Evolutionary conservation across 1,140 invertebrate species (phyloP).

Genomic region (Xylocopa sonorina): DNA sequence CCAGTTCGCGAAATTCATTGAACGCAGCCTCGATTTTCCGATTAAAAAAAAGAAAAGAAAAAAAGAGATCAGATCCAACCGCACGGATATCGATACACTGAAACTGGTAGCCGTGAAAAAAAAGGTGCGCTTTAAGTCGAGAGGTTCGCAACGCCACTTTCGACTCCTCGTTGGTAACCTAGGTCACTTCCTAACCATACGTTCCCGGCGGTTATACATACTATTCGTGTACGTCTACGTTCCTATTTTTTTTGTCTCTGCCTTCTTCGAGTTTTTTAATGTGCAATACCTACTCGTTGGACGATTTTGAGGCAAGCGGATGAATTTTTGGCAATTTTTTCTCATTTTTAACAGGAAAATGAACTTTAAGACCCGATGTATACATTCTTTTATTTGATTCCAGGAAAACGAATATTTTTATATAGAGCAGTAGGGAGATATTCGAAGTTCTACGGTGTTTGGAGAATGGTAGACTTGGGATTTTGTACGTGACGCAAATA

Average conservation of each 20-base stretch:
- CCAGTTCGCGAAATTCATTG: conserved; percentile 27
- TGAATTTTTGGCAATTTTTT: neutral
- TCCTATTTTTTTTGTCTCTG: conserved; percentile 37
- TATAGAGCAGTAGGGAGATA: no score
- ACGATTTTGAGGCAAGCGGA: neutral
- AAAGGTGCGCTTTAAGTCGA: neutral
- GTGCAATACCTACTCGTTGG: conserved; percentile 27
- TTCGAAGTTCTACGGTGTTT: no score
- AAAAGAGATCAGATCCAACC: neutral
- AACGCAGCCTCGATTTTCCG: neutral
- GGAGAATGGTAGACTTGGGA: no score
- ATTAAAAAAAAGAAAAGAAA: no score
- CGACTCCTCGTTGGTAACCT: neutral
- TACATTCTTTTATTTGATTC: no score
- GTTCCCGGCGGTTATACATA: conserved; percentile 39
- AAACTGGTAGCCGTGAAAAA: conserved; percentile 22
- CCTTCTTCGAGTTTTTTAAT: conserved; percentile 24
- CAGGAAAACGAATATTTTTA: no score
- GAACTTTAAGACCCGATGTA: no score
- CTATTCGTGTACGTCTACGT: conserved; percentile 44
- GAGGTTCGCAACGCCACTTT: conserved; percentile 11
- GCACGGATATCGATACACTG: neutral
- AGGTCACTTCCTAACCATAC: conserved; percentile 24
- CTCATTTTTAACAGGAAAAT: neutral
- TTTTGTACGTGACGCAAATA: no score